Conservation (phyloP, 1,140 invertebrate species). For the Drosophila mojavensis region DNA sequence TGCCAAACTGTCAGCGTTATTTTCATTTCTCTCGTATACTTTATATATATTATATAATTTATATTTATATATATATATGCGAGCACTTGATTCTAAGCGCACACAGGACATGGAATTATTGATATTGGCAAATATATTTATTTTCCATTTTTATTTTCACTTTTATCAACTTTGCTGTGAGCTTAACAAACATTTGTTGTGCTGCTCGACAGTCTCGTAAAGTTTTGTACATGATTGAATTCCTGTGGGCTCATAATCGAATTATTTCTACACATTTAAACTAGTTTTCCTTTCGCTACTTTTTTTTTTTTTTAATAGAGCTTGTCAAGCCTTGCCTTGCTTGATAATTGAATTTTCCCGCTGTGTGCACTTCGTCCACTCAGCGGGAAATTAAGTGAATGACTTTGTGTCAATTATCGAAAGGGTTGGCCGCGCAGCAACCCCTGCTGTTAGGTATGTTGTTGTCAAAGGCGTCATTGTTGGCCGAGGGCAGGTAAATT, state of each 20-base stretch:
- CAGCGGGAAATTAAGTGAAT: conserved; percentile 49
- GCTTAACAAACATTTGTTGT: too few species aligned
- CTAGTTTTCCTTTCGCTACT: background rate
- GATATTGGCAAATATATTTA: conserved; percentile 6
- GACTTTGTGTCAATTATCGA: conserved; percentile 37
- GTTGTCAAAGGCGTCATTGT: conserved; percentile 28
- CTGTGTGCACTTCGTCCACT: background rate
- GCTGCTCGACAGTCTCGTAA: too few species aligned
- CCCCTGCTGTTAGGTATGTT: conserved; percentile 11
- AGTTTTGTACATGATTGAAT: background rate
- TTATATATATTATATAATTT: too few species aligned
- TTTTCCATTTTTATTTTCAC: background rate
- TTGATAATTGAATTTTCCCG: conserved; percentile 62
- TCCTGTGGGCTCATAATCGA: background rate
- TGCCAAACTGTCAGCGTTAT: conserved; percentile 44
- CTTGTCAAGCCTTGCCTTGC: conserved; percentile 57
- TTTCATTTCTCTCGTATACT: conserved; percentile 33
- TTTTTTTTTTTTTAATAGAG: conserved; percentile 12
- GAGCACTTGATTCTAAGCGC: conserved; percentile 18
- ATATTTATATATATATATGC: background rate
- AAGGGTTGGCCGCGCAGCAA: conserved; percentile 27
- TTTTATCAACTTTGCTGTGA: too few species aligned
- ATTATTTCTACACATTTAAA: background rate
- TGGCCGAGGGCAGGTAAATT: conserved; percentile 47
- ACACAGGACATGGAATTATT: conserved; percentile 6